Evolutionary conservation across 2,113 vertebrate genomes (phyloP), one percentile per base, ranked within the genome.

Genomic region (Calonectris borealis): DNA sequence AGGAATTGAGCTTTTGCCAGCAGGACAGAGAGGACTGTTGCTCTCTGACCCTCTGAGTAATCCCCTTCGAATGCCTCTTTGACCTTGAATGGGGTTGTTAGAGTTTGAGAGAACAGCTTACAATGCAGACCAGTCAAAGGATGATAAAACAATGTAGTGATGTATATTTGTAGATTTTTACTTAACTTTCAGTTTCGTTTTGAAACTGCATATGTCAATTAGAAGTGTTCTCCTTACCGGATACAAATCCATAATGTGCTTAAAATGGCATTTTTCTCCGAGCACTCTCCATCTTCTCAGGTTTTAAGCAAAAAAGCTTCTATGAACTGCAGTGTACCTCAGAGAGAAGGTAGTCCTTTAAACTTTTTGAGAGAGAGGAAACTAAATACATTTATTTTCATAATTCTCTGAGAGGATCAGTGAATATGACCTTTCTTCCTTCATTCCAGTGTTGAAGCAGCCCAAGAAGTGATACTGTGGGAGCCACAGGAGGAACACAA

Each of bases 391-490:
- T 48, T 6, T 10, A 3, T 88, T 76, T 57, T 92, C 38, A 7
- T 52, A 0, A 25, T 78, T 83, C 65, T 88, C 32, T 61, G 72
- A 27, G 81, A 40, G n/a, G 51, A 66, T 76, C 32, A 40, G 7
- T 90, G 79, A 60, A n/a, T n/a, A 0, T 68, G 49, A 79, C 49
- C 34, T 90, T 88, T 73, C 29, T 93, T 96, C 65, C 72, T 34
- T 95, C 60, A 3, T 94, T 94, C 57, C 80, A 98, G 98, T 38
- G 27, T 55, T 91, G 79, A 88, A 93, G 69, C 66, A 66, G 80
- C 91, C 40, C 86, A 19, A 78, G 94, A 72, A 44, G 62, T 17
- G 7, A 86, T 11, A 2, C 68, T 68, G 46, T 84, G 91, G 58
- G 88, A 97, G 62, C 51, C 51, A 36, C 88, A 29, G 68, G 94